phyloP scores from a whole-genome alignment of 2,113 vertebrate genomes.

The Oryzias javanicus region DNA sequence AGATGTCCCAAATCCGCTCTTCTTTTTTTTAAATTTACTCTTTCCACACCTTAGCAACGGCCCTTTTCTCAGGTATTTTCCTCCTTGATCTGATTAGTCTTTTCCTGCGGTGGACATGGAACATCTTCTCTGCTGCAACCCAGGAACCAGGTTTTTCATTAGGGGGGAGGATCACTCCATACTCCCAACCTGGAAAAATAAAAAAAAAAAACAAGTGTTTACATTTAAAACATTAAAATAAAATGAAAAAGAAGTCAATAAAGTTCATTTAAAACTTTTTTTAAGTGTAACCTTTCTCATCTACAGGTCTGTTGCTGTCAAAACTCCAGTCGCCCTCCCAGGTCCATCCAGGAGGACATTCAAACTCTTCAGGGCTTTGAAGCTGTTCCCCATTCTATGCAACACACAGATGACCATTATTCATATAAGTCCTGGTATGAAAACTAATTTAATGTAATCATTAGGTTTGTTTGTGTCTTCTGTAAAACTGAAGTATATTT shows the following conservation, averaged over 20 bases:
- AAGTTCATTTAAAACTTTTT: background rate
- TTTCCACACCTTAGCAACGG: constrained; percentile 71
- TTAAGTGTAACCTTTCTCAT: constrained; percentile 85
- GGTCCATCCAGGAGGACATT: constrained; percentile 88
- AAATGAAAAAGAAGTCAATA: background rate
- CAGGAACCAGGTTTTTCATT: constrained; percentile 91
- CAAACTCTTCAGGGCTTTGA: constrained; percentile 79
- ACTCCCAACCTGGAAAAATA: constrained; percentile 89
- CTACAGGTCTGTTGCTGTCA: constrained; percentile 92
- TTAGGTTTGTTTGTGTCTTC: background rate
- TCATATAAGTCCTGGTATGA: too few relatives aligned
- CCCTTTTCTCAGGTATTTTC: constrained; percentile 74
- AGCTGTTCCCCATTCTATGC: constrained; percentile 91
- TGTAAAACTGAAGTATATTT: too few relatives aligned
- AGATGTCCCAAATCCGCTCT: background rate
- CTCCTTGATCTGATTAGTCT: constrained; percentile 85
- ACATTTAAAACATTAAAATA: background rate
- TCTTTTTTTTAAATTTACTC: background rate
- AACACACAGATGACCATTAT: constrained; percentile 15
- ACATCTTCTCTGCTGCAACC: constrained; percentile 97
- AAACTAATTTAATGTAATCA: background rate
- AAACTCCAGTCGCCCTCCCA: constrained; percentile 92
- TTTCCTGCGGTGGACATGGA: constrained; percentile 88
- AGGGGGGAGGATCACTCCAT: constrained; percentile 93
- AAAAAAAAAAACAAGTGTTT: too few relatives aligned